Evolutionary conservation across 2,113 vertebrate species (phyloP).

Genomic region (Xerus inauris): DNA sequence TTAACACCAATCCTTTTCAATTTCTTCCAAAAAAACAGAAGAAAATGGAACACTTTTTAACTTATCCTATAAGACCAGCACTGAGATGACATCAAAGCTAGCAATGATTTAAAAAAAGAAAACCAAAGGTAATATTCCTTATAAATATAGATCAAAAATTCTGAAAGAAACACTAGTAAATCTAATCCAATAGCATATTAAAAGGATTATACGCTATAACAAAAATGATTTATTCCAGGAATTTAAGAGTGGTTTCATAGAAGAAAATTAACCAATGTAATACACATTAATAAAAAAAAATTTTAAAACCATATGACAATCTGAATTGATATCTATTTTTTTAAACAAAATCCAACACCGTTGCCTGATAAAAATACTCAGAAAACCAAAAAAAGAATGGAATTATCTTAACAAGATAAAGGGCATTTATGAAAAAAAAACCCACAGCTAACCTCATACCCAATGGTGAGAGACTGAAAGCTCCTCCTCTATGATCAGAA

Average conservation of each 20-base stretch:
- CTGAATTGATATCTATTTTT: too few relatives aligned
- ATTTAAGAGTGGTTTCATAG: not conserved
- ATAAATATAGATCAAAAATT: not conserved
- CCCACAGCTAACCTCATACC: too few relatives aligned
- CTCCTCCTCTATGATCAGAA: not conserved
- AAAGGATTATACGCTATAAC: not conserved
- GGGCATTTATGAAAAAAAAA: not conserved
- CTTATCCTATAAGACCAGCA: not conserved
- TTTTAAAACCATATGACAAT: not conserved
- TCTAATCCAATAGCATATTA: not conserved
- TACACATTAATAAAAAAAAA: not conserved
- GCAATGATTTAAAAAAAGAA: not conserved
- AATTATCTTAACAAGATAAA: not conserved
- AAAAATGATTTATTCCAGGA: not conserved
- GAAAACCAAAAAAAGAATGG: not conserved
- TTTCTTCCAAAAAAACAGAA: not conserved
- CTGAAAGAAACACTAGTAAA: not conserved
- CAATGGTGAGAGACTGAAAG: not conserved
- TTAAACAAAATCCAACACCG: not conserved
- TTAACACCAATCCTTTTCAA: not conserved
- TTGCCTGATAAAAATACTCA: not conserved
- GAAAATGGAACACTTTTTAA: too few relatives aligned
- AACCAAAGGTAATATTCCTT: not conserved
- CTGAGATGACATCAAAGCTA: not conserved
- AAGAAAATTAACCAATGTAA: not conserved